A percentile compares a stretch with the other conserved stretches of the same genome.
Conservation (phyloP, 2,797 vertebrate genomes). For the Poecilia velifera region DNA sequence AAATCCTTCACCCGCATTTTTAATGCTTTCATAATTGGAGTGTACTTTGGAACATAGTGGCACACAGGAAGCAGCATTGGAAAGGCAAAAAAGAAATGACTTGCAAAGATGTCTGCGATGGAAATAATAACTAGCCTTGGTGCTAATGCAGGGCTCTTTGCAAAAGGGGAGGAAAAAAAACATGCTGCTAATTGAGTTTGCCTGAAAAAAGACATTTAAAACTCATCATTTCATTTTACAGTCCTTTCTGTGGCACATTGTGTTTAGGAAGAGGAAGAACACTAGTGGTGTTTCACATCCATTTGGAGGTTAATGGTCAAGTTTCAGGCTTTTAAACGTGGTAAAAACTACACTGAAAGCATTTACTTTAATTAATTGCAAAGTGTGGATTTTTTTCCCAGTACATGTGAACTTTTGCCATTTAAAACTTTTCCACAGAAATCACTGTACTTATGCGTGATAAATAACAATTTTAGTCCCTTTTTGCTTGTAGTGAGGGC, state of each 20-base stretch:
- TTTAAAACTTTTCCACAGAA: conserved; percentile 60
- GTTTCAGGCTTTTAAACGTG: conserved; percentile 85
- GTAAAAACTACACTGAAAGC: conserved; percentile 81
- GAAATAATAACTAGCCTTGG: conserved; percentile 85
- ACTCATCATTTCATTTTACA: conserved; percentile 88
- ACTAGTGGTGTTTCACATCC: conserved; percentile 78
- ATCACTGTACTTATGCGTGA: conserved; percentile 45
- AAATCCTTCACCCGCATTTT: conserved; percentile 82
- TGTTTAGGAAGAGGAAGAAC: conserved; percentile 71
- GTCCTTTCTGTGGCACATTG: conserved; percentile 82
- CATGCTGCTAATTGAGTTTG: conserved; percentile 84
- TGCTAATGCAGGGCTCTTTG: conserved; percentile 86
- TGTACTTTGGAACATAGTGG: conserved; percentile 81
- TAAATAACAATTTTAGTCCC: conserved; percentile 57
- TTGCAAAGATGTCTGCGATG: conserved; percentile 81
- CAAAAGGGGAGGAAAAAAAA: conserved; percentile 68
- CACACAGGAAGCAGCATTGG: conserved; percentile 61
- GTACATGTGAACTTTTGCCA: conserved; percentile 66
- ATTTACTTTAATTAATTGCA: conserved; percentile 85
- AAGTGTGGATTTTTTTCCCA: conserved; percentile 68
- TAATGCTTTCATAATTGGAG: conserved; percentile 87
- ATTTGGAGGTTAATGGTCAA: conserved; percentile 88
- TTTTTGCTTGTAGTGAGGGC: conserved; percentile 45
- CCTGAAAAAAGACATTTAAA: conserved; percentile 86
- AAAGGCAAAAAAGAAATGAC: conserved; percentile 82